phyloP scores from a whole-genome alignment of 2,888 invertebrate species.

The Nowickia ferox region DNA sequence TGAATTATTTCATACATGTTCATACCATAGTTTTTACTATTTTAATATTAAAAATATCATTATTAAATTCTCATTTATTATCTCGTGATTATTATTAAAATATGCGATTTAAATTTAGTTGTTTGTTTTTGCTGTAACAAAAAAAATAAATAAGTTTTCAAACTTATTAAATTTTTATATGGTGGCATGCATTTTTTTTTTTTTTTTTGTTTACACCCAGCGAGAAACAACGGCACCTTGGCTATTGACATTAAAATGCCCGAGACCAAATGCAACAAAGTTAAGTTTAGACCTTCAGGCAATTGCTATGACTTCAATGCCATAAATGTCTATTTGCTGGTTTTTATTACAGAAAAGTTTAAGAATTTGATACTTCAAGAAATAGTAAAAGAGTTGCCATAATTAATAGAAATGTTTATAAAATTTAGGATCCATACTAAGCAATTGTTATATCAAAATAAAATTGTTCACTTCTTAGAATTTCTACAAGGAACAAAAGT shows the following conservation, averaged over 20 bases:
- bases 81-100: constrained; percentile 8
- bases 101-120: not conserved
- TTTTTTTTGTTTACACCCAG: not conserved
- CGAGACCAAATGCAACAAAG: constrained; percentile 37
- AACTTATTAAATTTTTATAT: not conserved
- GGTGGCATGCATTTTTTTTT: not conserved
- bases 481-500: too few relatives aligned
- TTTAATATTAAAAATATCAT: constrained; percentile 16
- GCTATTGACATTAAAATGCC: not conserved
- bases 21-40: not conserved
- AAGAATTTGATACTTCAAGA: not conserved
- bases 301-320: constrained; percentile 58
- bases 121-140: not conserved
- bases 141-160: not conserved
- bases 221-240: not conserved
- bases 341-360: constrained; percentile 15
- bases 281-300: constrained; percentile 52
- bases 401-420: too few relatives aligned
- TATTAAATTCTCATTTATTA: constrained; percentile 12
- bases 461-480: too few relatives aligned
- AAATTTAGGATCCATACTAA: too few relatives aligned
- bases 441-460: too few relatives aligned
- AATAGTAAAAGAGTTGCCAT: constrained; percentile 14
- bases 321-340: constrained; percentile 52
- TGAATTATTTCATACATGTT: constrained; percentile 16